Evolutionary conservation across 1,140 invertebrate species (phyloP), one percentile per base, ranked within the genome.

Genomic region (Melitaea cinxia): DNA sequence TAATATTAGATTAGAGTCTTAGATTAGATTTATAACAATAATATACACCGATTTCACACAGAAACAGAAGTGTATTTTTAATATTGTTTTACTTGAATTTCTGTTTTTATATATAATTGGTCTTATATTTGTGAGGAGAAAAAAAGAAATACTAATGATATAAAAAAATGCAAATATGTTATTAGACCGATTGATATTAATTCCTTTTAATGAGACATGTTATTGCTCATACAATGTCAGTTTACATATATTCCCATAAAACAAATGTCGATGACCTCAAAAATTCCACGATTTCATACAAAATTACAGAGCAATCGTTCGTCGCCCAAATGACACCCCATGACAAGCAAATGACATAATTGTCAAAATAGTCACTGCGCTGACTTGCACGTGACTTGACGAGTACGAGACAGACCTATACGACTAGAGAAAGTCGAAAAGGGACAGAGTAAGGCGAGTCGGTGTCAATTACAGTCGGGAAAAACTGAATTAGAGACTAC

Each of bases 301-400:
- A 89, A 90, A 88, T 90, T 88, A 88, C 76, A 87, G 80, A 76
- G 81, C 83, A 82, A 88, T 82, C 82, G 85, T 79, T 86, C 83
- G 82, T 88, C 87, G 82, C 77, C 82, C 80, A 88, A 88, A 89
- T 89, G 86, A 89, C 86, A 89, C 79, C 86, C 85, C 78, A 81
- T 82, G 82, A 84, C 85, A 85, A 76, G 76, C 87, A 88, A 90
- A 90, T 90, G 85, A 90, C 88, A 90, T 90, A 90, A 90, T 90
- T 90, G 88, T 90, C 88, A 83, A 89, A 90, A 89, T 88, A 85
- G 85, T 88, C 80, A 85, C 82, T 80, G 68, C 85, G 72, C 73
- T 83, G 85, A 86, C 81, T 72, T 80, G 87, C 87, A 90, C 88
- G 88, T 90, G 88, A 90, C 85, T 89, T 73, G 70, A 70, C 63